phyloP scores from a whole-genome alignment of 2,888 invertebrate species.

The Ceratothoa steindachneri region DNA sequence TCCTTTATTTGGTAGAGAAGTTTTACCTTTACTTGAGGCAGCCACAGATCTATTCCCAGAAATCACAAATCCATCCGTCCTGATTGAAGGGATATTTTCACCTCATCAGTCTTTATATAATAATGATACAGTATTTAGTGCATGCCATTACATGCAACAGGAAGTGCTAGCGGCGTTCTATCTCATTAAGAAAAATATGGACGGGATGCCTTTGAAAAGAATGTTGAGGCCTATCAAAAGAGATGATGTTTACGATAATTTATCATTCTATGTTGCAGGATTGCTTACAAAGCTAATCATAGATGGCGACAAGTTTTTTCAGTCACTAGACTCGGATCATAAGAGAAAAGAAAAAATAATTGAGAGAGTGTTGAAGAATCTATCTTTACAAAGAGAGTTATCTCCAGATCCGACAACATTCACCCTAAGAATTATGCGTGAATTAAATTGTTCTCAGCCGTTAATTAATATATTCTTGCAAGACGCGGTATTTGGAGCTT shows the following conservation, averaged over 20 bases:
- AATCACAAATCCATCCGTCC: neutral
- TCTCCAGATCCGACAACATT: constrained; percentile 31
- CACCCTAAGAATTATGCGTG: constrained; percentile 20
- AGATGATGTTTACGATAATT: neutral
- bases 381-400: constrained; percentile 31
- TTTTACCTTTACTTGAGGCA: neutral
- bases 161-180: neutral
- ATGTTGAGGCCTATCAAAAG: neutral
- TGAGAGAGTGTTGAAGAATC: constrained; percentile 22
- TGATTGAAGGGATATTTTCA: neutral
- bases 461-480: constrained; percentile 11
- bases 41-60: neutral
- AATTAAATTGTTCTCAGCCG: constrained; percentile 8
- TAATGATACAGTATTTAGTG: neutral
- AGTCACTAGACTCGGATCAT: neutral
- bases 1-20: neutral
- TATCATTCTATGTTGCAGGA: neutral
- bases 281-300: neutral
- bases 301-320: neutral
- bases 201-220: neutral
- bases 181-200: neutral
- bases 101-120: neutral
- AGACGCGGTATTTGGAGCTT: constrained; percentile 23
- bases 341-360: constrained; percentile 20
- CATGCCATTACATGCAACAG: neutral